Evolutionary conservation across 2,797 vertebrate genomes (phyloP).

Genomic region (Stomatorhinus walkeri): DNA sequence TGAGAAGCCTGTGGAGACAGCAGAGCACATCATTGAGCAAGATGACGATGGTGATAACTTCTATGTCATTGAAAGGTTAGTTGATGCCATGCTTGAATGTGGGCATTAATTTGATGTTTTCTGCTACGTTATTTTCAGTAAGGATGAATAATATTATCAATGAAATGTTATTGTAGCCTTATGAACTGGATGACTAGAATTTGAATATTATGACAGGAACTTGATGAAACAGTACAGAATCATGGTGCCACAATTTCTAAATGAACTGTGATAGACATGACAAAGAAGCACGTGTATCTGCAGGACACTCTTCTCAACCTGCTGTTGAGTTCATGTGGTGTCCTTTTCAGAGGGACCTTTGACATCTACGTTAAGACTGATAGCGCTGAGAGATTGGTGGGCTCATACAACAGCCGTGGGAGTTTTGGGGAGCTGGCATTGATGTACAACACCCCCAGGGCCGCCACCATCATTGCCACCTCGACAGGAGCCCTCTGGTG

Average conservation of each 20-base stretch:
- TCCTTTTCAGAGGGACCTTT: slow-evolving; percentile 68
- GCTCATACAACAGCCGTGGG: slow-evolving; percentile 83
- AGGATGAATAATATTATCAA: not conserved
- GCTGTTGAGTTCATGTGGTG: not conserved
- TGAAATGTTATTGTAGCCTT: not conserved
- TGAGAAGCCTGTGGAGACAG: slow-evolving; percentile 77
- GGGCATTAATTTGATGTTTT: not conserved
- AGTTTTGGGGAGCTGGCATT: slow-evolving; percentile 91
- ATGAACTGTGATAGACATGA: not conserved
- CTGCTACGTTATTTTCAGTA: not conserved
- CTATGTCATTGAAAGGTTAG: slow-evolving; percentile 84
- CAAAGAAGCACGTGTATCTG: not conserved
- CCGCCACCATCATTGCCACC: slow-evolving; percentile 81
- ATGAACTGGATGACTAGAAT: not conserved
- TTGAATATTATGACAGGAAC: not conserved
- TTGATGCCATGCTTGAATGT: not conserved
- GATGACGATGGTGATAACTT: slow-evolving; percentile 93
- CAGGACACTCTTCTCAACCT: not conserved
- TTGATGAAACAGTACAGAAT: not conserved
- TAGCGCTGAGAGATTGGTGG: slow-evolving; percentile 67
- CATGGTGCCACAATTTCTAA: not conserved
- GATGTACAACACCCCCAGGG: slow-evolving; percentile 94
- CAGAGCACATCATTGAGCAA: slow-evolving; percentile 90
- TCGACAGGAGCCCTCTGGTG: slow-evolving; percentile 85
- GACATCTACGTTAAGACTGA: slow-evolving; percentile 81